Evolutionary conservation across 2,113 vertebrate genomes (phyloP).

Genomic region (Tamias sibiricus): DNA sequence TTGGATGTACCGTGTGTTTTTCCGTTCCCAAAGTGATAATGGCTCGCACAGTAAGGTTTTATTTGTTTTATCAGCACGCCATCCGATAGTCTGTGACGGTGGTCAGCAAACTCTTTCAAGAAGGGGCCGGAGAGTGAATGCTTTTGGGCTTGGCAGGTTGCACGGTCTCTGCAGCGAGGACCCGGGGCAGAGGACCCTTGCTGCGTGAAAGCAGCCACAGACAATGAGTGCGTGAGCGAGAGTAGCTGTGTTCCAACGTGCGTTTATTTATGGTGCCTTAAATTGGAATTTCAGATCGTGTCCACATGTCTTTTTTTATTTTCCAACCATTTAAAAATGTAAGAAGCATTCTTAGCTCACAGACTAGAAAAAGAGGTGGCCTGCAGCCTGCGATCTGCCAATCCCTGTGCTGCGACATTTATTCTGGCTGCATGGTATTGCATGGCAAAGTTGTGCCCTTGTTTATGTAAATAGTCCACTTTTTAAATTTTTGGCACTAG

Average conservation of each 20-base stretch:
- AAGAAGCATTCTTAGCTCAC: background rate
- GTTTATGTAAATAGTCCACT: background rate
- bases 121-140: background rate
- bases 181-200: too few species aligned
- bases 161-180: too few species aligned
- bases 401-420: background rate
- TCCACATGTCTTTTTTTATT: background rate
- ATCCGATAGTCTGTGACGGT: background rate
- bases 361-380: background rate
- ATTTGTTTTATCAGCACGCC: background rate
- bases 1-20: background rate
- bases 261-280: background rate
- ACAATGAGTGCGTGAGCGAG: background rate
- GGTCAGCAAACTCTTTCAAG: background rate
- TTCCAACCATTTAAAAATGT: slow-evolving; percentile 19
- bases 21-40: background rate
- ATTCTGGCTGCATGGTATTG: background rate
- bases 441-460: background rate
- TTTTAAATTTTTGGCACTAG: too few species aligned
- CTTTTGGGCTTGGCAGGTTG: background rate
- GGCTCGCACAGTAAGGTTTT: background rate
- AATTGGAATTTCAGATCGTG: background rate
- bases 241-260: background rate
- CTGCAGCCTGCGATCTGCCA: background rate
- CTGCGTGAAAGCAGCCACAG: background rate